These are phyloP conservation scores for Nyctalus aviator DNA, from an alignment of 2,797 vertebrate species.

Conservation along the genomic window DNA sequence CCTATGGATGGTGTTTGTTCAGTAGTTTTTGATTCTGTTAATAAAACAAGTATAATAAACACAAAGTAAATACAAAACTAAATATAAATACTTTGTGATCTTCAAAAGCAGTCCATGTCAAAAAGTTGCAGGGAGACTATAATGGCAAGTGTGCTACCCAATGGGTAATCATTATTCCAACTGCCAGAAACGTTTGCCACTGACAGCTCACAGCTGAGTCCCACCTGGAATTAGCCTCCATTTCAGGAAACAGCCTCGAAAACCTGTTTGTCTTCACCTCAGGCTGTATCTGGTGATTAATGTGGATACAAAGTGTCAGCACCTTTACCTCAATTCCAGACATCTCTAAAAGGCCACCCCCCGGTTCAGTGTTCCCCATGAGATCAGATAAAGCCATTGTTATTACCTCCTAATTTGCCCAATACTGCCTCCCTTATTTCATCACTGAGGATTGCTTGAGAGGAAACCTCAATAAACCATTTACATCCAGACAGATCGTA, in stretches of 20 bases:
- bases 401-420: neutral
- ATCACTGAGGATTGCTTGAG: neutral
- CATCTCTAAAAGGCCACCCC: neutral
- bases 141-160: neutral
- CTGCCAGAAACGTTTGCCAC: neutral
- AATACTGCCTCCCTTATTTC: neutral
- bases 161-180: fast-evolving
- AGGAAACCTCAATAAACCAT: neutral
- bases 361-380: neutral
- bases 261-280: fast-evolving
- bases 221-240: neutral
- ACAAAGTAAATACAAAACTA: neutral
- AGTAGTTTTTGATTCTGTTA: neutral
- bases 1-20: neutral
- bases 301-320: neutral
- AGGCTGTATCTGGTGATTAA: neutral
- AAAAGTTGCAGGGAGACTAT: neutral
- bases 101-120: neutral
- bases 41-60: neutral
- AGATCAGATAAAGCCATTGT: neutral
- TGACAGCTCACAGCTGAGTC: neutral
- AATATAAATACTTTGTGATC: neutral
- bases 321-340: neutral
- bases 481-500: neutral
- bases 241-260: neutral